A percentile compares a stretch with the other conserved stretches of the same genome.
Evolutionary conservation across 1,140 invertebrate genomes (phyloP).

Genomic region (Drosophila gunungcola): DNA sequence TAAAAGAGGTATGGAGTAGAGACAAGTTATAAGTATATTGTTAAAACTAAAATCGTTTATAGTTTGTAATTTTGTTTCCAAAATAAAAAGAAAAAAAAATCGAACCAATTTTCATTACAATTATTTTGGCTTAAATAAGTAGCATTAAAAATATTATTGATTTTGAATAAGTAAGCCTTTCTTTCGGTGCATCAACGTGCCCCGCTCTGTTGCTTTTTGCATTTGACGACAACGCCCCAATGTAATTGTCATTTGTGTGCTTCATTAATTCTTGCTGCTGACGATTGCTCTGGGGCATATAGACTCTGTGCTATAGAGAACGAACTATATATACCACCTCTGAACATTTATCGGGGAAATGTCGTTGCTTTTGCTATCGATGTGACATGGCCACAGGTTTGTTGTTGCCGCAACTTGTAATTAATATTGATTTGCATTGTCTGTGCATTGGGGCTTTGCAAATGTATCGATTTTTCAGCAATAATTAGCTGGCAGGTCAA

Average conservation of each 20-base stretch:
- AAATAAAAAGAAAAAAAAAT: no score
- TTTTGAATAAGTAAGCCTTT: neutral
- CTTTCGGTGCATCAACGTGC: slow-evolving; percentile 21
- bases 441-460: neutral
- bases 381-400: slow-evolving; percentile 14
- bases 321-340: neutral
- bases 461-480: slow-evolving; percentile 19
- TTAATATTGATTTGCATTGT: slow-evolving; percentile 63
- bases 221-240: slow-evolving; percentile 54
- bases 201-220: slow-evolving; percentile 24
- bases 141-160: neutral
- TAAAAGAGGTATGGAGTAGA: no score
- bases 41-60: no score
- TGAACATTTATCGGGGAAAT: slow-evolving; percentile 17
- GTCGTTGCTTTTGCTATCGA: slow-evolving; percentile 17
- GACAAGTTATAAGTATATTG: no score
- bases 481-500: slow-evolving; percentile 16
- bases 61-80: no score
- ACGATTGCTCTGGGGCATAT: slow-evolving; percentile 35
- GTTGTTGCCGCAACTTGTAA: slow-evolving; percentile 37
- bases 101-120: no score
- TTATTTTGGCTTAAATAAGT: no score
- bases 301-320: neutral
- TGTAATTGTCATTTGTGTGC: slow-evolving; percentile 69
- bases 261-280: slow-evolving; percentile 65